Base-by-base conservation (phyloP, 2,888 invertebrate genomes). In the Eristalinus sepulchralis region DNA sequence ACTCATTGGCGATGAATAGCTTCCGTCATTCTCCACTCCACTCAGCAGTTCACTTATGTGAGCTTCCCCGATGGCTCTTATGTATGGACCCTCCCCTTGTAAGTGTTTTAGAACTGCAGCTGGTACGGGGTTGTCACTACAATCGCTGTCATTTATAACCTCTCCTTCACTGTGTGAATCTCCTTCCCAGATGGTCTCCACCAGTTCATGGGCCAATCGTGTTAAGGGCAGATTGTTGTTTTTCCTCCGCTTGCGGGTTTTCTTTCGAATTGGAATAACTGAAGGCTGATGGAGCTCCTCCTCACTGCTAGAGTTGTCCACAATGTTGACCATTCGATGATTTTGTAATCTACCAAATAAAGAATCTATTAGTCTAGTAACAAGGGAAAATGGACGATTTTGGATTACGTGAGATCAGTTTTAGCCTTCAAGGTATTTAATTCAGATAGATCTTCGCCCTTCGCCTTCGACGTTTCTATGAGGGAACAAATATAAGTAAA, bases 1-100 rank as follows among this genome's bases (percentile, higher is more conserved):
- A 86, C 97, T 98, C 93, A 97, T 95, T 36, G 97, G 95, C 0
- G 98, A 98, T n/a, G 98, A 98, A 89, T 97, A 97, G 90, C 97
- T 97, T n/a, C 97, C 97, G 90, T 96, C 96, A 77, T 95, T 95
- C 89, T 96, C 96, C 73, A 95, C 95, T 0, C 95, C 95, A 88
- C 94, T 94, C 6, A 93, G 81, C 36, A 93, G 89, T 60, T 92
- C 92, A 72, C 92, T 92, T 5, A 93, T 90, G 77, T 93, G 91
- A 10, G 91, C 91, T 70, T 93, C 92, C 27, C 92, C 90, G 68
- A 93, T 94, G 31, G 94, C 93, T 24, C 93, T 92, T 13, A 94
- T 93, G 55, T 93, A 93, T 68, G 94, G 94, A 2, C 93, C 93
- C 81, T 94, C 94, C 5, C 91, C 92, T 27, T 93, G 93, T 77